Evolutionary conservation across 2,797 vertebrate species (phyloP).

Genomic region (Potorous gilbertii): DNA sequence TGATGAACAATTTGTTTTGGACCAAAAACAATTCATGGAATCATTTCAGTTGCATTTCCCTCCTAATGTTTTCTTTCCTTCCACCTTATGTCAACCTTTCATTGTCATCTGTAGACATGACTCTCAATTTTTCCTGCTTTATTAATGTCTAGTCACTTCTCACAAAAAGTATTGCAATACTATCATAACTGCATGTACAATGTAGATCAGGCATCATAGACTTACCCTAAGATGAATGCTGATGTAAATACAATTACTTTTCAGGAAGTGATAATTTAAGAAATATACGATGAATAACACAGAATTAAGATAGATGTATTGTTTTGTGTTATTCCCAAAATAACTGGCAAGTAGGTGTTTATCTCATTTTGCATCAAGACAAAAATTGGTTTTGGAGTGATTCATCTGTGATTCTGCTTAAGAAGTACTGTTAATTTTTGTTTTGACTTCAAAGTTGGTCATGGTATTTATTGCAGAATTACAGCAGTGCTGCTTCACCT

Average conservation of each 20-base stretch:
- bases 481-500: slow-evolving; percentile 36
- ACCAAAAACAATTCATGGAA: slow-evolving; percentile 64
- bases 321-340: slow-evolving; percentile 81
- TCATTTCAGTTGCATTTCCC: slow-evolving; percentile 63
- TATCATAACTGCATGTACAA: slow-evolving; percentile 29
- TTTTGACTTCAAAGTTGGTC: slow-evolving; percentile 73
- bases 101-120: slow-evolving; percentile 56
- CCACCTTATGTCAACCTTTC: slow-evolving; percentile 34
- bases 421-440: slow-evolving; percentile 78
- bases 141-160: slow-evolving; percentile 36
- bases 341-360: slow-evolving; percentile 78
- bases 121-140: background rate
- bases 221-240: slow-evolving; percentile 50
- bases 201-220: slow-evolving; percentile 50
- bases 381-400: slow-evolving; percentile 79
- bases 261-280: slow-evolving; percentile 78
- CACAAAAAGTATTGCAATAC: background rate
- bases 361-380: slow-evolving; percentile 79
- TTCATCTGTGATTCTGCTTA: slow-evolving; percentile 79
- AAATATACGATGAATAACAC: slow-evolving; percentile 73
- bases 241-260: slow-evolving; percentile 62
- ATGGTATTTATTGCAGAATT: slow-evolving; percentile 69
- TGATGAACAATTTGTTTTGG: slow-evolving; percentile 75
- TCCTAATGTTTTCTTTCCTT: slow-evolving; percentile 21
- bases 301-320: slow-evolving; percentile 80